Percentiles rank a stretch among this genome's conserved stretches.
Evolutionary conservation across 2,888 invertebrate genomes (phyloP).

Genomic region (Drosophila ustulata): DNA sequence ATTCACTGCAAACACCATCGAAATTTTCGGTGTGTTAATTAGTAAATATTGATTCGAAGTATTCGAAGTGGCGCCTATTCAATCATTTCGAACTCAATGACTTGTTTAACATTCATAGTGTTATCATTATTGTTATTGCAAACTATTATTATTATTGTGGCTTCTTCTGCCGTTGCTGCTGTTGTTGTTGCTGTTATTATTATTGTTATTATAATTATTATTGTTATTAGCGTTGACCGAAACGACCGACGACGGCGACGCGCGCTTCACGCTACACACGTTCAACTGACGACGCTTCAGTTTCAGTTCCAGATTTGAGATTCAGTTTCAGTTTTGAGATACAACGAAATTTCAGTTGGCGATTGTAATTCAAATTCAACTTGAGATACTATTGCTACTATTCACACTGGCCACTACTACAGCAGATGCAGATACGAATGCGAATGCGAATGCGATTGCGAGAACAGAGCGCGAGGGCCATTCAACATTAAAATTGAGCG

Average conservation of each 20-base stretch:
- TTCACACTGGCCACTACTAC: conserved; percentile 39
- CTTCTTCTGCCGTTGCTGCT: conserved; percentile 14
- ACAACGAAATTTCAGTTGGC: conserved; percentile 20
- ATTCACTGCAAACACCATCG: conserved; percentile 33
- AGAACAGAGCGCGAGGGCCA: conserved; percentile 53
- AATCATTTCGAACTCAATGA: conserved; percentile 48
- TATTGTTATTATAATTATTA: conserved; percentile 53
- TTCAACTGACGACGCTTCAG: conserved; percentile 44
- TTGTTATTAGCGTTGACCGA: conserved; percentile 64
- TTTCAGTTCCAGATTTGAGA: conserved; percentile 35
- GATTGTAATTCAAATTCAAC: conserved; percentile 19
- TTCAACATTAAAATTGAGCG: conserved; percentile 62
- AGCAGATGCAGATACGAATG: conserved; percentile 6
- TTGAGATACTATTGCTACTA: conserved; percentile 23
- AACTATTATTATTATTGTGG: conserved; percentile 62
- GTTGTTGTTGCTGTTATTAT: conserved; percentile 33
- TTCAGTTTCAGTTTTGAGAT: conserved; percentile 12
- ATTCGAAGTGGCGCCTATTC: conserved; percentile 50
- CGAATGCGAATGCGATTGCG: conserved; percentile 16
- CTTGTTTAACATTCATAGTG: conserved; percentile 52
- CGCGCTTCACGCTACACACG: conserved; percentile 60
- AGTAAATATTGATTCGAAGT: conserved; percentile 39
- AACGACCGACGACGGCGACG: conserved; percentile 65
- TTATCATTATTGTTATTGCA: conserved; percentile 59
- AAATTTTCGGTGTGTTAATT: conserved; percentile 32